Evolutionary conservation across 1,140 invertebrate species (phyloP), one percentile per base, ranked within the genome.

Genomic region (Solen grandis): DNA sequence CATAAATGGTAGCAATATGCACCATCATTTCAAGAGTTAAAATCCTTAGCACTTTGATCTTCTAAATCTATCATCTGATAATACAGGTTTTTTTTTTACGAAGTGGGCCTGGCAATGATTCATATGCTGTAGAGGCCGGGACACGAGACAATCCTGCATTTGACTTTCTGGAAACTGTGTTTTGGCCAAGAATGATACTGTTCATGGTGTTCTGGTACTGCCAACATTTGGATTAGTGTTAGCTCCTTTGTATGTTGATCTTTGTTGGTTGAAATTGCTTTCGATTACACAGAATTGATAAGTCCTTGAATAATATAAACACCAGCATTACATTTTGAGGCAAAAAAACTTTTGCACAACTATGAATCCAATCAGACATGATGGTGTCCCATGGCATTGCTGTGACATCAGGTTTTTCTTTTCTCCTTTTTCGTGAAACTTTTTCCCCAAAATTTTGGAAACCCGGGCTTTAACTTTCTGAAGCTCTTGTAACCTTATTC

Each of bases 141-240:
- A 2, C 13, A 13, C 29, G 3, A 22, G 36, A 10, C 35, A 25
- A 10, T 10, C 72, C 57, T 36, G 72, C 72, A 62, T 74, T 74
- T 41, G 55, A 8, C 41, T 79, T 70, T 46, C 16, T 52, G 16
- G 76, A 79, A 0, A 79, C 55, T 46, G 29, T 59, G 19, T 66
- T 68, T 41, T 79, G 65, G 38, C 76, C 76, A 59, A 79, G 29
- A 16, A 79, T 50, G 5, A 79, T 60, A 50, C 54, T 79, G 29
- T 79, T 79, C 19, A 69, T 0, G n/a, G 76, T 8, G 19, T 31
- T 4, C 5, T 31, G 16, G 29, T 79, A 79, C 60, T 68, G 55
- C 13, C 14, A 27, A 50, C 62, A 66, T 69, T 79, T 2, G 54
- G 76, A 22, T 79, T 79, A 8, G 63, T 57, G 27, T 59, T 79